These are phyloP conservation scores for Sesamia inferens DNA, from an alignment of 2,888 invertebrate species.

Conservation along the genomic window DNA sequence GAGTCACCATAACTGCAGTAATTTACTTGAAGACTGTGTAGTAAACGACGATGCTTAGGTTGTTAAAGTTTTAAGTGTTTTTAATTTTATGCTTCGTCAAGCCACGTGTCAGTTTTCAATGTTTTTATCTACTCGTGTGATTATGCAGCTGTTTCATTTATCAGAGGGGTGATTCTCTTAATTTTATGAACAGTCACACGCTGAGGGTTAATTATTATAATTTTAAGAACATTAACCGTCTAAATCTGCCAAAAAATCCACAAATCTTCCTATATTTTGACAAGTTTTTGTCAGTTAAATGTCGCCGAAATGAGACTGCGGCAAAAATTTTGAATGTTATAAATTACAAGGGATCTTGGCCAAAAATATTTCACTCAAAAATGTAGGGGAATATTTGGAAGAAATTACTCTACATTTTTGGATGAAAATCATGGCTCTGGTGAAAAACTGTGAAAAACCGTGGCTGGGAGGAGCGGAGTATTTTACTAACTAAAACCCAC, in stretches of 20 bases:
- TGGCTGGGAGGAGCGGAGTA: too few species aligned
- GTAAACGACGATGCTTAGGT: not conserved
- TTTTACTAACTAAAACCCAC: too few species aligned
- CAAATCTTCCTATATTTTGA: too few species aligned
- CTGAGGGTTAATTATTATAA: not conserved
- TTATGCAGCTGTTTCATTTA: not conserved
- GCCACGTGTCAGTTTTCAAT: not conserved
- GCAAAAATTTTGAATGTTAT: too few species aligned
- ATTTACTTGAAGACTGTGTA: not conserved
- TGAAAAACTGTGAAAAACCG: too few species aligned
- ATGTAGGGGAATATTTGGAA: too few species aligned
- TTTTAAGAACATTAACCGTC: not conserved
- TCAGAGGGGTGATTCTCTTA: not conserved
- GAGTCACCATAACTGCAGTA: constrained; percentile 3
- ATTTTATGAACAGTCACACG: not conserved
- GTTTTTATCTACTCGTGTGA: not conserved
- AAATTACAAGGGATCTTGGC: too few species aligned
- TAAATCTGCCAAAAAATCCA: not conserved
- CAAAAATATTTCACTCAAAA: too few species aligned
- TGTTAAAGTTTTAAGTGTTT: not conserved
- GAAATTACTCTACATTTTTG: too few species aligned
- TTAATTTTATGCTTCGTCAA: not conserved
- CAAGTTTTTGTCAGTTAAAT: too few species aligned
- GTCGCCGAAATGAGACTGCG: too few species aligned
- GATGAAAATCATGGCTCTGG: too few species aligned